These are phyloP conservation scores for Vidua macroura DNA, from an alignment of 2,113 vertebrate genomes.

Conservation along the genomic window DNA sequence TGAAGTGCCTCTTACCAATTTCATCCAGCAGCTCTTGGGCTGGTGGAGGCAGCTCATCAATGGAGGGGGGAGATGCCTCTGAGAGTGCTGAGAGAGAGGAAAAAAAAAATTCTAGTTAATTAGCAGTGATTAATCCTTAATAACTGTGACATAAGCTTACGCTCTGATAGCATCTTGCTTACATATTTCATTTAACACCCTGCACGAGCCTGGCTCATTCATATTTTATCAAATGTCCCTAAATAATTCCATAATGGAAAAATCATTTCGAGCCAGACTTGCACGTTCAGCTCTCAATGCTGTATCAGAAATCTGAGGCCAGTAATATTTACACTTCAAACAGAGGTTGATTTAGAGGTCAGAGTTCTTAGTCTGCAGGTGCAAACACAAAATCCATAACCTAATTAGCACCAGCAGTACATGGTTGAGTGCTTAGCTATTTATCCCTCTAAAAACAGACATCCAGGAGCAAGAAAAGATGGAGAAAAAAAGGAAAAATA, in stretches of 20 bases:
- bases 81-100: not conserved
- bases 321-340: not conserved
- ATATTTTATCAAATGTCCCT: conserved; percentile 7
- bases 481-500: not conserved
- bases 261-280: not conserved
- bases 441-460: not conserved
- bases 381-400: not conserved
- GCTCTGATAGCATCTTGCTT: conserved; percentile 20
- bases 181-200: not conserved
- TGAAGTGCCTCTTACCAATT: conserved; percentile 67
- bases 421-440: not conserved
- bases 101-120: not conserved
- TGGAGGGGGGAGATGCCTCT: not conserved
- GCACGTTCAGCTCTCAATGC: not conserved
- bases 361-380: not conserved
- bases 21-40: conserved; percentile 72
- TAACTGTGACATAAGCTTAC: not conserved
- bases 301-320: not conserved
- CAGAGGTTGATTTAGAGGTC: not conserved
- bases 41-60: conserved; percentile 69
- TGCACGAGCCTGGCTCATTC: not conserved
- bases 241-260: not conserved
- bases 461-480: not conserved
- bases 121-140: conserved; percentile 53
- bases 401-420: not conserved